Percentiles rank a stretch among this genome's conserved stretches.
Evolutionary conservation across 2,888 invertebrate species (phyloP).

Genomic region (Amphipyra berbera): DNA sequence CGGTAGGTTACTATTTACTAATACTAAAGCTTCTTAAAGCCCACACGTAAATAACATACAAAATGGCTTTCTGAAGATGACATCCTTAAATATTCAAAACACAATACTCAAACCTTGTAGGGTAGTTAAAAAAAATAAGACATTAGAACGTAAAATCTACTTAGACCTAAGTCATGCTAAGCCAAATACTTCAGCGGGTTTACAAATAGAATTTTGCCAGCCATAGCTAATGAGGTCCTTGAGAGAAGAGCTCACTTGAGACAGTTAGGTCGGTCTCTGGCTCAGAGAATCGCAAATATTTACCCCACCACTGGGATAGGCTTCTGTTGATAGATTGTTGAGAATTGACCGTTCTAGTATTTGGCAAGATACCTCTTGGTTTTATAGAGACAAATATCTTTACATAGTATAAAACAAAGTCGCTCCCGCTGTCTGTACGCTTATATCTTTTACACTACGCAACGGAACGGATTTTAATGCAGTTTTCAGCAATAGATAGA

Average conservation of each 20-base stretch:
- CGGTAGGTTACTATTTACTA: too few relatives aligned
- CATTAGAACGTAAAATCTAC: conserved; percentile 38
- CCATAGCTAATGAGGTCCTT: conserved; percentile 64
- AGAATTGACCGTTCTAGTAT: conserved; percentile 10
- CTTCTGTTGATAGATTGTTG: conserved; percentile 36
- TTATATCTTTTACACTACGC: too few relatives aligned
- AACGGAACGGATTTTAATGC: too few relatives aligned
- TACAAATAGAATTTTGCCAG: conserved; percentile 49
- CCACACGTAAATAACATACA: too few relatives aligned
- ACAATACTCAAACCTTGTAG: conserved; percentile 6
- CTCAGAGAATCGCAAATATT: conserved; percentile 62
- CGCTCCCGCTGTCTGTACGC: too few relatives aligned
- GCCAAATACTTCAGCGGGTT: conserved; percentile 36
- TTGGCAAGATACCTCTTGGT: neutral
- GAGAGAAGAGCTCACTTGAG: conserved; percentile 47
- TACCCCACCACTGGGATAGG: conserved; percentile 31
- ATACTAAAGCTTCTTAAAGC: too few relatives aligned
- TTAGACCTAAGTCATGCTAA: conserved; percentile 43
- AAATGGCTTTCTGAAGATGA: too few relatives aligned
- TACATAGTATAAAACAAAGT: too few relatives aligned
- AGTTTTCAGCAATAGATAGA: too few relatives aligned
- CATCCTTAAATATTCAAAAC: neutral
- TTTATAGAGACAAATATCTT: too few relatives aligned
- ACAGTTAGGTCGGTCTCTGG: conserved; percentile 59
- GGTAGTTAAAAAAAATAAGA: conserved; percentile 17